Base-by-base conservation (phyloP, 2,888 invertebrate species). In the Quadroppia sp. region DNA sequence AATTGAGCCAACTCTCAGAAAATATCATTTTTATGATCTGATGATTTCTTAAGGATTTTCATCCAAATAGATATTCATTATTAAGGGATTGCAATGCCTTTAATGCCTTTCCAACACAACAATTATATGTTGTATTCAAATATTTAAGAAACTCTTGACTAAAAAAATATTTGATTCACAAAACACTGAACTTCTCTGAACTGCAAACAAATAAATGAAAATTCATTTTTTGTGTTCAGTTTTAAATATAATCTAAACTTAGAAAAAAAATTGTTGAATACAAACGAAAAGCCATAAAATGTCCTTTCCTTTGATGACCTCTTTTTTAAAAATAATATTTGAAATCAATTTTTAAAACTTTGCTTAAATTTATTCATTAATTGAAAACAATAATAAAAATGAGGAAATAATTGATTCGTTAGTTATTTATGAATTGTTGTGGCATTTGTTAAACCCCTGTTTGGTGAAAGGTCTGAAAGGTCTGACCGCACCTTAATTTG, bases 381-480 rank as follows among this genome's bases (percentile, higher is more conserved):
- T 64, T 40, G 64, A 61, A 64, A 64, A 30, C 2, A 64, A 64
- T 64, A 20, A 64, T 64, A 64, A 36, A 64, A 40, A 36, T 36
- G 15, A 28, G 40, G 13, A 36, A 20, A 64, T 40, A 40, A 40
- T 64, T 64, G 64, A 64, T 64, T n/a, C n/a, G n/a, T 30, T 20
- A 30, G 40, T 28, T 64, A 64, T 9, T 53, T 50, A 50, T 53
- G 53, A 53, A 15, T 53, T 53, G 4, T 2, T 64, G 40, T 40
- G 64, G 40, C 64, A 64, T 30, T 64, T 20, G 64, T 36, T 64
- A 36, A 23, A 64, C 64, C 36, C 64, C 64, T 64, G 40, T 20
- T 40, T 40, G 64, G 40, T 64, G 64, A 64, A 64, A 64, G 30
- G 36, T 9, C n/a, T 64, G 64, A 64, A 64, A 64, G 30, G 36